Evolutionary conservation across 2,888 invertebrate species (phyloP), one percentile per base, ranked within the genome.

Genomic region (Tachina fera): DNA sequence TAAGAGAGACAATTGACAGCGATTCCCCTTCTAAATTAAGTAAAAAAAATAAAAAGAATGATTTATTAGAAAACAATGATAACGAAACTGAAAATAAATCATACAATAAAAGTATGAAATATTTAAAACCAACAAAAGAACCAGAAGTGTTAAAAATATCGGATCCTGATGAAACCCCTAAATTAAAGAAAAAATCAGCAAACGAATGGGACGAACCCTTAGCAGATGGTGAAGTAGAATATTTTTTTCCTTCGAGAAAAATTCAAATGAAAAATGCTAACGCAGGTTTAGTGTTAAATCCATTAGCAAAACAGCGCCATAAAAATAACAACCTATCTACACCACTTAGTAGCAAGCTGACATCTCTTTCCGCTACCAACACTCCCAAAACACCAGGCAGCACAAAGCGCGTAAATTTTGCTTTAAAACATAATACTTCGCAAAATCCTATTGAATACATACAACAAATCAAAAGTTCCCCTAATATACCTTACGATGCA

Each of bases 401-500:
- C 58, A 68, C 53, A 31, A 97, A 96, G 89, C 95, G 95, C 84
- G 97, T 97, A 0, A 96, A 96, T 91, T 96, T 97, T 87, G 94
- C 94, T 16, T 93, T 96, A 0, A 95, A 95, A 87, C 94, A 95
- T 85, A 97, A 97, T 89, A 94, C 94, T 3, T 94, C 95, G 86
- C 97, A 97, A 90, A 95, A 95, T 43, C 94, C 96, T 0, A 93
- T 95, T 3, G 97, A 97, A 87, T 97, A 97, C 88, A 94, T 95
- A 19, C 94, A 94, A 47, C 96, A 96, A 89, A 94, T 97, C 0
- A 93, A 94, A 63, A 94, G 94, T 71, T 96, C 96, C 56, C 97
- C 97, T 0, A 95, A 94, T 9, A 95, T 97, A 87, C 97, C 97
- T 0, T 97, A 94, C 87, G 96, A 97, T 90, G 94, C 96, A 0